Evolutionary conservation across 2,113 vertebrate species (phyloP), one percentile per base, ranked within the genome.

Genomic region (Crotophaga sulcirostris): DNA sequence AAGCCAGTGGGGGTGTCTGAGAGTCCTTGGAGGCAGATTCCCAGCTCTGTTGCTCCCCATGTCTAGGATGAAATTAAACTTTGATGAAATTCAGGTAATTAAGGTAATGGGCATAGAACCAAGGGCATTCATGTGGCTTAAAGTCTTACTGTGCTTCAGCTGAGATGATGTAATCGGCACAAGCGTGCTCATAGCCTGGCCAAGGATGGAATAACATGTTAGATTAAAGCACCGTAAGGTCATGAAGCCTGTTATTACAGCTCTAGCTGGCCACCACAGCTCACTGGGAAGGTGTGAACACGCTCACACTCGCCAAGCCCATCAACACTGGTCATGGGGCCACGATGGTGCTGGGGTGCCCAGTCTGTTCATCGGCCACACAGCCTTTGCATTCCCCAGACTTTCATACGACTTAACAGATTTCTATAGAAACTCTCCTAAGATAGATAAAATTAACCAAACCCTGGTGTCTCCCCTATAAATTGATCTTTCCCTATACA

Each of bases 301-400:
- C 0, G 0, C 66, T 26, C 54, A 69, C 47, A 63, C 10, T 1
- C 0, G 49, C 21, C 47, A 42, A 62, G 16, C 13, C 54, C 38
- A 56, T 24, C 84, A 54, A 21, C 8, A 2, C 28, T 20, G 5
- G 10, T 29, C 18, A 7, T 2, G 31, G 42, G 38, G 13, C 56
- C 13, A 25, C 28, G 45, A 42, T 1, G 2, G 26, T 42, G 40
- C 42, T 68, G 82, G 34, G 12, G 2, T 44, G 18, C 54, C 38
- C 11, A 3, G 13, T 10, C 34, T 36, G 56, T 47, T 66, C 16
- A 2, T 11, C 2, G 80, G 49, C 16, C 19, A 36, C 2, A 2
- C 16, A 45, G 8, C 7, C 67, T 67, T 79, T 0, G 2, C 33
- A 10, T 69, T 59, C 47, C n/a, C 26, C 7, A 68, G 89, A 60